Evolutionary conservation across 2,797 vertebrate genomes (phyloP), one percentile per base, ranked within the genome.

Genomic region (Silurus aristotelis): DNA sequence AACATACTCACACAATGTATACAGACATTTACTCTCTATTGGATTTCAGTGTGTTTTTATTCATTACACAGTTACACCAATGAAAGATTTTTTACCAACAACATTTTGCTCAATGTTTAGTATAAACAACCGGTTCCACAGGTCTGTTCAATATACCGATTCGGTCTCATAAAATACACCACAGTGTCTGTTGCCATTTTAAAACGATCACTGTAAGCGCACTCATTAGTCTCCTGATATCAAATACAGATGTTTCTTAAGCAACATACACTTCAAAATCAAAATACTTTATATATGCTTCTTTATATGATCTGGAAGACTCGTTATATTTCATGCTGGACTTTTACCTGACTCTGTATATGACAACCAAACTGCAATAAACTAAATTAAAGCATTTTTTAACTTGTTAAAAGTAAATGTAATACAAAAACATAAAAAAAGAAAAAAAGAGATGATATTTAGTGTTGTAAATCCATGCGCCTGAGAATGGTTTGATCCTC

Each of bases 401-500:
- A 1, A n/a, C 3, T 27, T 0, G 46, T 52, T 5, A 75, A 75
- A 75, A 56, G 25, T 27, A 76, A 76, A 31, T 58, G 52, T 94
- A 72, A 52, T 14, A 1, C 10, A 52, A 56, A 3, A 12, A 0
- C 25, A 31, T 5, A 73, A 73, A 71, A n/a, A 27, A 8, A 3
- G n/a, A 75, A 56, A 55, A 13, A 17, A 58, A 31, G 3, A 15
- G 8, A 48, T 20, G 4, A 6, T 5, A 67, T 31, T 68, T 70
- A 70, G 43, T 72, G 20, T 72, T 72, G 48, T 14, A 72, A 72
- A 52, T n/a, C 22, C 13, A 25, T 22, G 13, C 13, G 27, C 19
- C 55, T 77, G 5, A 77, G 55, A 60, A 22, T 60, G 31, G 38
- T 38, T 38, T 20, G 31, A 15, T 3, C 27, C 20, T 77, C 15